Conservation (phyloP, 2,888 invertebrate genomes). For the Agrilus mali region DNA sequence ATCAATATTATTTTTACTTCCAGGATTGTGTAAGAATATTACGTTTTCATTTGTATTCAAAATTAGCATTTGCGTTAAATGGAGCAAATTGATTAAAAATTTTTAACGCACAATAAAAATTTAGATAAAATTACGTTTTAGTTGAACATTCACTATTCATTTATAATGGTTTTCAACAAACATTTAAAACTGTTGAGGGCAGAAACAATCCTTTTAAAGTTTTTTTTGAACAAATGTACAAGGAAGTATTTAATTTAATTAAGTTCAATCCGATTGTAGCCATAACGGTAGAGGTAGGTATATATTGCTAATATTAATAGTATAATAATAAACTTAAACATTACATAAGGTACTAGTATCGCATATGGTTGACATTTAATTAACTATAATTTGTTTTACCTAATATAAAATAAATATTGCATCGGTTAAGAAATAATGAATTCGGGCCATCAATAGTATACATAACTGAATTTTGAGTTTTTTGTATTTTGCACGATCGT, state of each 20-base stretch:
- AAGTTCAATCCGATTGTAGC: constrained; percentile 8
- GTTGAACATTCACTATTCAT: constrained; percentile 7
- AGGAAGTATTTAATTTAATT: constrained; percentile 5
- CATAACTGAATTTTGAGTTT: no score
- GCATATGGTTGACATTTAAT: no score
- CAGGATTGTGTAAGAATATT: constrained; percentile 7
- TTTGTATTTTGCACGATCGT: no score
- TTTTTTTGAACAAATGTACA: constrained; percentile 4
- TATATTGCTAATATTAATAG: not conserved
- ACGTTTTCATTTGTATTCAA: not conserved
- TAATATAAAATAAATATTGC: no score
- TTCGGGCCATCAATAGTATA: no score
- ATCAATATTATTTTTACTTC: constrained; percentile 5
- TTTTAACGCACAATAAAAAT: no score
- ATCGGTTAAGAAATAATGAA: no score
- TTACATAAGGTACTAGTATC: not conserved
- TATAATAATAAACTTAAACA: not conserved
- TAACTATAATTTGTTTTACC: no score
- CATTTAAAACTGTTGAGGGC: not conserved
- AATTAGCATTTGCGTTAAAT: no score
- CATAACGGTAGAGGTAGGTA: constrained; percentile 4
- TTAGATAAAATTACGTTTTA: no score
- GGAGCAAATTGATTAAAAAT: not conserved
- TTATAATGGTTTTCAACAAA: constrained; percentile 3
- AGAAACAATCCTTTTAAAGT: constrained; percentile 2